A percentile compares a stretch with the other conserved stretches of the same genome.
Conservation (phyloP, 2,113 vertebrate species). For the Calidris pugnax region DNA sequence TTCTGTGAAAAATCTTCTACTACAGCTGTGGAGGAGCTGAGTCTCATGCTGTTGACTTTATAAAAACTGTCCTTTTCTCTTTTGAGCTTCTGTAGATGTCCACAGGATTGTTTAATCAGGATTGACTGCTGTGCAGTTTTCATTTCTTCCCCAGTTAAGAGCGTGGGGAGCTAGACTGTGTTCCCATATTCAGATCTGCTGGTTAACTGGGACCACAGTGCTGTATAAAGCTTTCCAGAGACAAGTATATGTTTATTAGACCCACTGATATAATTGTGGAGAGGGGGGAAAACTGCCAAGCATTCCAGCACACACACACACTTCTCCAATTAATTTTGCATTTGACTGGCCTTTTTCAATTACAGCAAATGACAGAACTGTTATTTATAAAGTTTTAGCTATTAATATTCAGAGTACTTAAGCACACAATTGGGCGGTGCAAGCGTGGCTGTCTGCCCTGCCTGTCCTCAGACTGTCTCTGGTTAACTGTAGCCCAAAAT, state of each 20-base stretch:
- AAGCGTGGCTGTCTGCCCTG: not conserved
- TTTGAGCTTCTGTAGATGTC: not conserved
- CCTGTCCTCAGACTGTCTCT: not conserved
- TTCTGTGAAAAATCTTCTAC: not conserved
- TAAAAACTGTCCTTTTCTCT: not conserved
- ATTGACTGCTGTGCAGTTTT: not conserved
- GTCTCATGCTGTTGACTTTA: not conserved
- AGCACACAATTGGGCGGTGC: not conserved
- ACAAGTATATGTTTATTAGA: not conserved
- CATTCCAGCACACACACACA: not conserved
- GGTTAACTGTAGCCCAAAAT: not conserved
- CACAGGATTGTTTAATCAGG: not conserved
- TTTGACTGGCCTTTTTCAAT: not conserved
- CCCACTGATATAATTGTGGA: not conserved
- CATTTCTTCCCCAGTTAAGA: not conserved
- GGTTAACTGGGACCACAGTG: not conserved
- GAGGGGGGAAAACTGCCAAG: not conserved
- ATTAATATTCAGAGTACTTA: not conserved
- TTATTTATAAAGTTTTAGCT: not conserved
- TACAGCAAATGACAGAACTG: not conserved
- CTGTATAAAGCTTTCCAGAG: not conserved
- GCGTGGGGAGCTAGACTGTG: not conserved
- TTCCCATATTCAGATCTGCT: not conserved
- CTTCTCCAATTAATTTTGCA: conserved; percentile 30
- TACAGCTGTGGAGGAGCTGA: not conserved